These are phyloP conservation scores for Trachelus iudaicus DNA, from an alignment of 2,888 invertebrate species.

Conservation along the genomic window DNA sequence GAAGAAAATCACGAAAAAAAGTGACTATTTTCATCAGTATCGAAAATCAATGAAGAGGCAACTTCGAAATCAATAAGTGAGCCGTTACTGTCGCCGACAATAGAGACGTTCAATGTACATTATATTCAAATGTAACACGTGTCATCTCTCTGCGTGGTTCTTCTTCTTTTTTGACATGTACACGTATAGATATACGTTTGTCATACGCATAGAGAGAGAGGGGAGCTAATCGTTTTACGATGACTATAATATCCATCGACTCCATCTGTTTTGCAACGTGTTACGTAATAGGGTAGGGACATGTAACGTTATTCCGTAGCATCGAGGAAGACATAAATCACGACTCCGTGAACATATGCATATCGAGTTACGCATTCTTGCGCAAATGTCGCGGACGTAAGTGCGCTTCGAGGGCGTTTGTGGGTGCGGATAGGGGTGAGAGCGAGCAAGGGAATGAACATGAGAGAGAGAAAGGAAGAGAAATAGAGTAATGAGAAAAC, in stretches of 20 bases:
- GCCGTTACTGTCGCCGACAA: neutral
- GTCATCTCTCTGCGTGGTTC: neutral
- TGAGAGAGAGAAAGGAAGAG: neutral
- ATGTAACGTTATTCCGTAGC: conserved; percentile 9
- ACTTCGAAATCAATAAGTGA: neutral
- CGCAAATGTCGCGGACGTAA: conserved; percentile 13
- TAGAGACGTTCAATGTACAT: neutral
- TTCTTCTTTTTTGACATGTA: neutral
- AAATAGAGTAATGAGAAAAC: conserved; percentile 3
- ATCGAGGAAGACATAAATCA: conserved; percentile 17
- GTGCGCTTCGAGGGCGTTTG: neutral
- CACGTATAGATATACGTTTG: neutral
- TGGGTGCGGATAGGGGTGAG: conserved; percentile 5
- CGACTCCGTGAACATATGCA: conserved; percentile 16
- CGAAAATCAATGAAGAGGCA: neutral
- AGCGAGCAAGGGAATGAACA: neutral
- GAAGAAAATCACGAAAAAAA: neutral
- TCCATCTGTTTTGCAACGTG: conserved; percentile 11
- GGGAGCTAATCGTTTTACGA: neutral
- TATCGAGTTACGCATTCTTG: conserved; percentile 21
- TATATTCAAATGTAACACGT: neutral
- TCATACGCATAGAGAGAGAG: neutral
- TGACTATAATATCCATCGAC: conserved; percentile 1
- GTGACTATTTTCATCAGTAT: neutral
- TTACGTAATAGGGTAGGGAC: conserved; percentile 14